Percentiles rank a stretch among this genome's conserved stretches.
Evolutionary conservation across 2,797 vertebrate genomes (phyloP).

Genomic region (Gymnothorax reevesii): DNA sequence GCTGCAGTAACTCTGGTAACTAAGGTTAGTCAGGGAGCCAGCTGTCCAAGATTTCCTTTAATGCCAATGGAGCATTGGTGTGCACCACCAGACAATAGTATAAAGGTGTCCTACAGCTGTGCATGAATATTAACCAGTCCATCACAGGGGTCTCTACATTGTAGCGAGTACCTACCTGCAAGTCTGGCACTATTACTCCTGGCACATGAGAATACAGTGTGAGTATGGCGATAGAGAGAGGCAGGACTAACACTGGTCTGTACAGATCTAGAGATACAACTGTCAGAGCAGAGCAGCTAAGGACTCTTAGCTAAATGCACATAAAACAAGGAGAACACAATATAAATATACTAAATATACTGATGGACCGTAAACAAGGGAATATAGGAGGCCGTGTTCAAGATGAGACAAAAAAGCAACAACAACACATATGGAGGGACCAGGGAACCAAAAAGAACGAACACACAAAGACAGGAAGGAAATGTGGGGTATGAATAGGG

Average conservation of each 20-base stretch:
- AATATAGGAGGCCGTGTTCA: too few relatives aligned
- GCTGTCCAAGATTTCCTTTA: neutral
- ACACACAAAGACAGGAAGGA: too few relatives aligned
- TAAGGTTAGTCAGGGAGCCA: neutral
- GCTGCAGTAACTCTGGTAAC: neutral
- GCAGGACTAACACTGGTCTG: neutral
- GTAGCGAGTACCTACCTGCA: neutral
- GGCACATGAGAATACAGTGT: neutral
- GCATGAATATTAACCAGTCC: neutral
- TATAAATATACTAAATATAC: too few relatives aligned
- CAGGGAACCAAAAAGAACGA: too few relatives aligned
- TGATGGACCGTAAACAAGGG: too few relatives aligned
- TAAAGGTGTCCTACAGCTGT: neutral
- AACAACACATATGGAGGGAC: too few relatives aligned
- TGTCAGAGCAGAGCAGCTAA: neutral
- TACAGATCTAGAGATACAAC: neutral
- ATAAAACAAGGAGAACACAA: too few relatives aligned
- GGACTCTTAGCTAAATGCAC: too few relatives aligned
- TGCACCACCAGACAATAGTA: neutral
- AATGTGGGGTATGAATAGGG: too few relatives aligned
- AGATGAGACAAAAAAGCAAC: too few relatives aligned
- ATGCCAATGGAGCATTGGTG: neutral
- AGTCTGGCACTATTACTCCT: neutral
- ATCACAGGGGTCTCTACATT: neutral
- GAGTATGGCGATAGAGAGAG: neutral